Base-by-base conservation (phyloP, 2,797 vertebrate genomes). In the Chelmon rostratus region DNA sequence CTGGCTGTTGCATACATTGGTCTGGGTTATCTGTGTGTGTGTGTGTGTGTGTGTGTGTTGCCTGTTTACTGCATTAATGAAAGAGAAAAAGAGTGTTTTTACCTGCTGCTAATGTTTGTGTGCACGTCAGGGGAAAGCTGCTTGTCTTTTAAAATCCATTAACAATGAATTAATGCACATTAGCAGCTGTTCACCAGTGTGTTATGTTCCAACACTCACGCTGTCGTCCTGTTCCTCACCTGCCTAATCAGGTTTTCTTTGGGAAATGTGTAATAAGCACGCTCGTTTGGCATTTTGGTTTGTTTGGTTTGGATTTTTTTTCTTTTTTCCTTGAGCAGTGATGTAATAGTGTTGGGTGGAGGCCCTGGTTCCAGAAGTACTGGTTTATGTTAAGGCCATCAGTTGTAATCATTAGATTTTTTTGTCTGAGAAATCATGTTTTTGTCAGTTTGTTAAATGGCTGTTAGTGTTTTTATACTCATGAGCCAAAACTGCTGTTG, bases 361-460 rank as follows among this genome's bases (percentile, higher is more conserved):
- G 13, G 37, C 18, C 1, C 21, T 33, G 7, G 23, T 68, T 58
- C n/a, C 42, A 65, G 38, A 23, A 13, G 9, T 61, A 19, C 6
- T 40, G 40, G 15, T 78, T 64, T 47, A 23, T 31, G 23, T 19
- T 38, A 49, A 38, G 61, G 25, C 56, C 49, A 10, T 59, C 33
- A 40, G 16, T 31, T 53, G 35, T 47, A 66, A 62, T 59, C 28
- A 38, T 67, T 68, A 70, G 9, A 59, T 5, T 15, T 54, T 67
- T 47, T 19, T 76, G 19, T 62, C 49, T 46, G 21, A 63, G 54
- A 46, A 73, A 79, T 79, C n/a, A 12, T 54, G 54, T 53, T 42
- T 54, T 68, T 49, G 5, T 68, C 57, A 42, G 15, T 61, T 42
- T 21, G 11, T 33, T 35, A 35, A 74, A 46, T 44, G 19, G 12